Percentiles rank a stretch among this genome's conserved stretches.
Evolutionary conservation across 1,140 invertebrate species (phyloP).

Genomic region (Alviniconcha marisindica): DNA sequence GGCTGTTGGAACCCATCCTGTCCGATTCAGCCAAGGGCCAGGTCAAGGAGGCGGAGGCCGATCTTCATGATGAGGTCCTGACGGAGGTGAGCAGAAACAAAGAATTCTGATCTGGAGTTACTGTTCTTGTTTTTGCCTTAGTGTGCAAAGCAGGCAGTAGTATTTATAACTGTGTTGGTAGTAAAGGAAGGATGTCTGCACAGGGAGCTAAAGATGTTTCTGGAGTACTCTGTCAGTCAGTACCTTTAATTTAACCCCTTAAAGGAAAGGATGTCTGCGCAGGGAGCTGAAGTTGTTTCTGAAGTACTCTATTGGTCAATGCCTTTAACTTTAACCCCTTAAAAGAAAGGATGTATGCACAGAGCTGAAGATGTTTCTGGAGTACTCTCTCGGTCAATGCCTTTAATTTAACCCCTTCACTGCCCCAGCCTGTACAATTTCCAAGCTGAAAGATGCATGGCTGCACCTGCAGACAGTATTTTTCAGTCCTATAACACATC

Average conservation of each 20-base stretch:
- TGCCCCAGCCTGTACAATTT: too few species aligned
- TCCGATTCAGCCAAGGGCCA: slow-evolving; percentile 50
- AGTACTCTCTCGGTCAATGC: too few species aligned
- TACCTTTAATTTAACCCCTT: background rate
- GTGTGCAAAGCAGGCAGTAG: too few species aligned
- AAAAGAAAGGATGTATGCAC: too few species aligned
- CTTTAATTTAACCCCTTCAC: too few species aligned
- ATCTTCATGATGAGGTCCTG: slow-evolving; percentile 58
- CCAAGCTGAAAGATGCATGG: too few species aligned
- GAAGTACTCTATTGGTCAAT: too few species aligned
- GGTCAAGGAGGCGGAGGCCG: slow-evolving; percentile 53
- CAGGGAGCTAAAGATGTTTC: background rate
- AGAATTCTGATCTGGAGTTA: background rate
- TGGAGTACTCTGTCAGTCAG: background rate
- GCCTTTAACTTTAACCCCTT: too few species aligned
- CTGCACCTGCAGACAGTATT: too few species aligned
- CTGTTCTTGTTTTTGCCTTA: background rate
- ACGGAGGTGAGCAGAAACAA: slow-evolving; percentile 61
- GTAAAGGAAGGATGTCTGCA: background rate
- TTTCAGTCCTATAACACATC: too few species aligned
- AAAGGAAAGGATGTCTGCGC: background rate
- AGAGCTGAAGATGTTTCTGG: too few species aligned
- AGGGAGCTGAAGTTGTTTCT: too few species aligned
- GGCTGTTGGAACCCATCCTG: slow-evolving; percentile 55
- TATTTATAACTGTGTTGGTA: background rate